Conservation (phyloP, 2,888 invertebrate species). For the Bellardia bayeri region DNA sequence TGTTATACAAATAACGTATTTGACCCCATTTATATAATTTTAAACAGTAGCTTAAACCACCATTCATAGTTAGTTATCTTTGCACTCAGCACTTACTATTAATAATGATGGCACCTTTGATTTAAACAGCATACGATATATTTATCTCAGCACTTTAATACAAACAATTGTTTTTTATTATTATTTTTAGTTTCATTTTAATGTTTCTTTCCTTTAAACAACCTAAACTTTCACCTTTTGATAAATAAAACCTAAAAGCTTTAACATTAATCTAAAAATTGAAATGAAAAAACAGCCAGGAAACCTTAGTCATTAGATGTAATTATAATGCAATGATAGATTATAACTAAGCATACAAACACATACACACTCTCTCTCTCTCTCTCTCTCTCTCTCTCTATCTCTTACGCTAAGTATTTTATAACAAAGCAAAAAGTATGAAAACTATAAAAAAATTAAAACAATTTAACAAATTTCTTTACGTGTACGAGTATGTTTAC, state of each 20-base stretch:
- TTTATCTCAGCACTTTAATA: slow-evolving; percentile 31
- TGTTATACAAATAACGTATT: background rate
- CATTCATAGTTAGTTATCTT: background rate
- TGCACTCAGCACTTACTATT: slow-evolving; percentile 35
- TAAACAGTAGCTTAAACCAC: background rate
- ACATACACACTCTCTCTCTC: background rate
- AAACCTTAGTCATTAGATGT: slow-evolving; percentile 59
- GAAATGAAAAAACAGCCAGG: slow-evolving; percentile 5
- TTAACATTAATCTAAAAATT: slow-evolving; percentile 33
- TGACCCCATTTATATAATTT: background rate
- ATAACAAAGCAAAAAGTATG: background rate
- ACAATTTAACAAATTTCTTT: slow-evolving; percentile 27
- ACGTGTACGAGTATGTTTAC: no score
- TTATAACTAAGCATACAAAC: slow-evolving; percentile 43
- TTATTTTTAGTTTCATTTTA: slow-evolving; percentile 10
- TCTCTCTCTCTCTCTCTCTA: background rate
- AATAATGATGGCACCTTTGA: slow-evolving; percentile 14
- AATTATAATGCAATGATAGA: slow-evolving; percentile 64
- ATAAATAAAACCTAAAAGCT: slow-evolving; percentile 37
- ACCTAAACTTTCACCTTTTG: slow-evolving; percentile 30
- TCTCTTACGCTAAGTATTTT: slow-evolving; percentile 43
- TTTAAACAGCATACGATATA: background rate
- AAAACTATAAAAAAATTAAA: slow-evolving; percentile 25
- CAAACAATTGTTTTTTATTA: background rate
- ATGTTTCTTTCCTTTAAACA: slow-evolving; percentile 14